phyloP scores from a whole-genome alignment of 2,888 invertebrate species.

The Scrobipalpa atriplicella region DNA sequence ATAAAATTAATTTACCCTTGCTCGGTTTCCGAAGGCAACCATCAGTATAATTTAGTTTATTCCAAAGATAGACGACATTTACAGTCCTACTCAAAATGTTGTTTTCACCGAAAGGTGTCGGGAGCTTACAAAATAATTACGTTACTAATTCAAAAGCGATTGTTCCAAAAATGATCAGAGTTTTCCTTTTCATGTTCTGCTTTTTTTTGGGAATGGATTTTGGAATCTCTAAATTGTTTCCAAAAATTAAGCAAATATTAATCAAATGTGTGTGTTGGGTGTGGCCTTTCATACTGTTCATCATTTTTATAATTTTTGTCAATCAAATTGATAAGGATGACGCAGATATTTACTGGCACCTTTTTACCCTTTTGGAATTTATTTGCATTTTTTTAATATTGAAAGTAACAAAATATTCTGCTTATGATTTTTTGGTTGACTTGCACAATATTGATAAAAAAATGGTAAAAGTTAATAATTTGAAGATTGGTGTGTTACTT shows the following conservation, averaged over 20 bases:
- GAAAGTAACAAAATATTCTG: background rate
- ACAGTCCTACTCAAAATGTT: no score
- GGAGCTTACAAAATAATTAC: no score
- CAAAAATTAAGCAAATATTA: background rate
- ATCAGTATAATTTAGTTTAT: background rate
- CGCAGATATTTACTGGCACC: background rate
- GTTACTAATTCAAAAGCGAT: background rate
- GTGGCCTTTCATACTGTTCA: background rate
- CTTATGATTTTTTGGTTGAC: background rate
- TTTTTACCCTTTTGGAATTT: background rate
- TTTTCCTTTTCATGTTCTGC: background rate
- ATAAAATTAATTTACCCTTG: no score
- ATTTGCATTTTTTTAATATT: background rate
- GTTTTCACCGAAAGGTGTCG: no score
- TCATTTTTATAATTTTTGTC: background rate
- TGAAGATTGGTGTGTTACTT: background rate
- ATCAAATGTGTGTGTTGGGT: background rate
- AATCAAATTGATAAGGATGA: background rate
- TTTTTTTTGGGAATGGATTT: background rate
- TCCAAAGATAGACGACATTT: background rate
- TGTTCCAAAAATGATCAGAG: background rate
- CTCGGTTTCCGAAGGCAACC: no score
- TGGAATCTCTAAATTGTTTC: background rate
- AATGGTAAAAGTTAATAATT: background rate
- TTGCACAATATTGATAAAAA: constrained; percentile 3